Evolutionary conservation across 2,113 vertebrate species (phyloP).

Genomic region (Polypterus bichir): DNA sequence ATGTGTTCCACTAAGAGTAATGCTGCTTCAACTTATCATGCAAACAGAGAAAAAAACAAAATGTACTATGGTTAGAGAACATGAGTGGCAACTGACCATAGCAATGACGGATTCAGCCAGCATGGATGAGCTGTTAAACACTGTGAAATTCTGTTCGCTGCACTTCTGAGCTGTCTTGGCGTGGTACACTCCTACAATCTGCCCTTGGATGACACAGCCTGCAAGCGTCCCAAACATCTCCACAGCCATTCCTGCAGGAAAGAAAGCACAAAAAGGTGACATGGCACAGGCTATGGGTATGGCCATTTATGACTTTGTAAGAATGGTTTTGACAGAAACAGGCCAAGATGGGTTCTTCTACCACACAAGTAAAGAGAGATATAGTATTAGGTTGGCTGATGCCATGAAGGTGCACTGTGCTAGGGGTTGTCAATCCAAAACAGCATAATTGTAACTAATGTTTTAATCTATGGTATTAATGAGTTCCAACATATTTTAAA

Average conservation of each 20-base stretch:
- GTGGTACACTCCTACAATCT: constrained; percentile 49
- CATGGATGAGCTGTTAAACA: constrained; percentile 15
- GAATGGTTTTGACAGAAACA: too few relatives aligned
- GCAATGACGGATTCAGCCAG: constrained; percentile 23
- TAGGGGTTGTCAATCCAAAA: too few relatives aligned
- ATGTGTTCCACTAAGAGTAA: too few relatives aligned
- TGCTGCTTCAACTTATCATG: background rate
- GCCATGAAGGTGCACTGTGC: too few relatives aligned
- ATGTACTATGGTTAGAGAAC: background rate
- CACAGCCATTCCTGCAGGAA: constrained; percentile 47
- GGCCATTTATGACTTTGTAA: too few relatives aligned
- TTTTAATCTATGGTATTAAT: too few relatives aligned
- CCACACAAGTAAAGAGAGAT: too few relatives aligned
- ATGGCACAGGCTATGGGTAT: background rate
- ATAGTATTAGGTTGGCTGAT: too few relatives aligned
- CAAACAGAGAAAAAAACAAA: constrained; percentile 1
- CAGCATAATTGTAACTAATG: too few relatives aligned
- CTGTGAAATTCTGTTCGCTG: constrained; percentile 11
- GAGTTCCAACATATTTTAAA: too few relatives aligned
- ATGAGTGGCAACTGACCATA: constrained; percentile 32
- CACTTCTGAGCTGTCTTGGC: constrained; percentile 33
- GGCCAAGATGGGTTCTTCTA: too few relatives aligned
- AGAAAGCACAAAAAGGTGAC: background rate
- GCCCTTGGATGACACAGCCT: constrained; percentile 50
- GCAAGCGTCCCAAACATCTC: constrained; percentile 54